Evolutionary conservation across 2,888 invertebrate genomes (phyloP), one percentile per base, ranked within the genome.

Genomic region (Melinopterus prodromus): DNA sequence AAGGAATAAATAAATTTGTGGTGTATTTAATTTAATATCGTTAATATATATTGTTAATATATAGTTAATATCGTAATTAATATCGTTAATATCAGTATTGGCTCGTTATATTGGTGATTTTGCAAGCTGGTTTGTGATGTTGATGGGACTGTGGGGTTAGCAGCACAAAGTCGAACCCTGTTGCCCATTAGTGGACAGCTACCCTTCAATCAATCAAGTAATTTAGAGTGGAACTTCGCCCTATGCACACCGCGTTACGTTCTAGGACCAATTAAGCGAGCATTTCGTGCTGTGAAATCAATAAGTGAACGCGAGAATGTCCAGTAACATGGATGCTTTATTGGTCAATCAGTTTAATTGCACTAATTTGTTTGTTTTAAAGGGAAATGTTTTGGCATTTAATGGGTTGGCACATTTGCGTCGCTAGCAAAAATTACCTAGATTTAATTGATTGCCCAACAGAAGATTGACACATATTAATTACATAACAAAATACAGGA

Each of bases 161-260:
- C 53, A 53, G 12, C 53, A 53, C 53, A 53, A 4, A 53, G 3
- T 53, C 9, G 53, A 6, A 53, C 53, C 53, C 53, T 53, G 7
- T 53, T 53, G 53, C 9, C 53, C 53, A 53, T 53, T 53, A 53
- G 53, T 6, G 53, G 53, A 53, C 53, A 53, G 53, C 53, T 4
- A 53, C 53, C 53, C 53, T 53, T 53, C 53, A 53, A 53, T 53
- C 53, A 53, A 53, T 53, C 53, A 53, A 53, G 53, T 53, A 53
- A 53, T 53, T 53, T 53, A 53, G 53, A 53, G 53, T 53, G 9
- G 53, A 53, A 53, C 53, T 53, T 53, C 53, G 12, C 53, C 53
- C 53, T 53, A 53, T 12, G 9, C 53, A 53, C 12, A 2, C 7
- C 7, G 53, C 53, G 0, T 2, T 9, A 7, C 9, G 53, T 1